Evolutionary conservation across 92 coral and sea anemone genomes (phyloP).

Genomic region (Palythoa grandiflora): DNA sequence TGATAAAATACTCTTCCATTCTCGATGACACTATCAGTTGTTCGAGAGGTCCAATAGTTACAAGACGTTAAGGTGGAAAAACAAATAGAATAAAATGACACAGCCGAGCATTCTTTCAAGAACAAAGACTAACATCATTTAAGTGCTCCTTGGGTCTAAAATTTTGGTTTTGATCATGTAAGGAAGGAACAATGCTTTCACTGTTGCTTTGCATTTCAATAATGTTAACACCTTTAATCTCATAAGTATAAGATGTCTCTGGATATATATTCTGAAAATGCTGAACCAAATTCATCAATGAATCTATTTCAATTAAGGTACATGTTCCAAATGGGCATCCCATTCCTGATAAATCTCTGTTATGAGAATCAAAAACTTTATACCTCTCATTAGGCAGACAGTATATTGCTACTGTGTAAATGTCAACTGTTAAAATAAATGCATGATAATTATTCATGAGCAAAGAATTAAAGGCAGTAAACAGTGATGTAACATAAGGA

Average conservation of each 20-base stretch:
- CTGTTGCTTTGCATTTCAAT: constrained; percentile 39
- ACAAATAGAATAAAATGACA: constrained; percentile 62
- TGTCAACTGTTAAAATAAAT: constrained; percentile 58
- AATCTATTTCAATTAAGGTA: constrained; percentile 44
- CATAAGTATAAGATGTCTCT: constrained; percentile 18
- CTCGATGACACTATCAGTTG: constrained; percentile 49
- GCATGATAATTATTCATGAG: constrained; percentile 20
- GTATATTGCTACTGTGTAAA: constrained; percentile 50
- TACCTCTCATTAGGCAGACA: constrained; percentile 30
- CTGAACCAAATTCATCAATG: constrained; percentile 41
- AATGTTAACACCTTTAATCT: constrained; percentile 54
- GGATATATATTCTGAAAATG: constrained; percentile 19
- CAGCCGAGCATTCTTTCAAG: constrained; percentile 51
- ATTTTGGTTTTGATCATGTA: not conserved
- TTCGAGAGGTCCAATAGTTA: constrained; percentile 62
- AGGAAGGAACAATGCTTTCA: not conserved
- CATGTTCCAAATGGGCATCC: constrained; percentile 48
- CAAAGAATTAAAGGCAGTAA: constrained; percentile 40
- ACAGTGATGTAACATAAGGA: constrained; percentile 31
- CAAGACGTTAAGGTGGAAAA: constrained; percentile 58
- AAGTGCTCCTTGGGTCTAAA: constrained; percentile 1
- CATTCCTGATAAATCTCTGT: constrained; percentile 55
- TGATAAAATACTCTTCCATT: constrained; percentile 49
- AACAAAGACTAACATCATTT: constrained; percentile 6
- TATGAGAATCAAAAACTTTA: constrained; percentile 60